These are phyloP conservation scores for Leistus spinibarbis DNA, from an alignment of 2,888 invertebrate species.

Conservation along the genomic window DNA sequence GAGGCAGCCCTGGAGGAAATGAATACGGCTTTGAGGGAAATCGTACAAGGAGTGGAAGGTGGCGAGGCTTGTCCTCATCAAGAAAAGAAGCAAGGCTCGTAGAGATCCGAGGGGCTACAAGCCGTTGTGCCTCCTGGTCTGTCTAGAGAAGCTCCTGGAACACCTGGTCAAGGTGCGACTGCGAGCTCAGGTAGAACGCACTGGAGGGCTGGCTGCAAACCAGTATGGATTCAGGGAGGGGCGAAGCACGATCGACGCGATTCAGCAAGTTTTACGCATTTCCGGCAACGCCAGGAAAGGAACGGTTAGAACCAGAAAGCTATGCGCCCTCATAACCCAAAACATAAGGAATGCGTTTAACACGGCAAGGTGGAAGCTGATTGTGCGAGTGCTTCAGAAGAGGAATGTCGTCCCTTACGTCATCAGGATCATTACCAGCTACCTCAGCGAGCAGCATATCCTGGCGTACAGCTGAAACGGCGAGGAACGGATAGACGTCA, in stretches of 20 bases:
- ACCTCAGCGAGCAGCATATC: conserved; percentile 41
- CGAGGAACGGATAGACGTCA: too few species aligned
- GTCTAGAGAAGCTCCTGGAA: conserved; percentile 11
- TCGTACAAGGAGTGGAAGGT: conserved; percentile 25
- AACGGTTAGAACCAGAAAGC: neutral
- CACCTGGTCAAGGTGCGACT: neutral
- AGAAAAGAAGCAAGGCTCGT: conserved; percentile 19
- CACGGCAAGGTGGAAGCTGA: conserved; percentile 1
- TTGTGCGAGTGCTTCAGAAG: conserved; percentile 6
- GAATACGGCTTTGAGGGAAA: neutral
- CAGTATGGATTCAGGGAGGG: conserved; percentile 27
- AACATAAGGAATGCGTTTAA: conserved; percentile 28
- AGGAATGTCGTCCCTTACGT: conserved; percentile 1
- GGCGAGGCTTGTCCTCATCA: conserved; percentile 24
- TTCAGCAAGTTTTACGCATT: neutral
- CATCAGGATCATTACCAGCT: conserved; percentile 17
- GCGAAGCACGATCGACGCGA: conserved; percentile 16
- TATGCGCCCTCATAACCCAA: conserved; percentile 11
- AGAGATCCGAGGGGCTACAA: neutral
- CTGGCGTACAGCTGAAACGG: too few species aligned
- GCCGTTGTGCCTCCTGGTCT: conserved; percentile 32
- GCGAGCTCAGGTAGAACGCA: conserved; percentile 1
- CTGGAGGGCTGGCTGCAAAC: neutral
- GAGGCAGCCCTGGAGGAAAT: neutral
- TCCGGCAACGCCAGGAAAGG: neutral